These are phyloP conservation scores for Morus bassanus DNA, from an alignment of 2,797 vertebrate species.

Conservation along the genomic window DNA sequence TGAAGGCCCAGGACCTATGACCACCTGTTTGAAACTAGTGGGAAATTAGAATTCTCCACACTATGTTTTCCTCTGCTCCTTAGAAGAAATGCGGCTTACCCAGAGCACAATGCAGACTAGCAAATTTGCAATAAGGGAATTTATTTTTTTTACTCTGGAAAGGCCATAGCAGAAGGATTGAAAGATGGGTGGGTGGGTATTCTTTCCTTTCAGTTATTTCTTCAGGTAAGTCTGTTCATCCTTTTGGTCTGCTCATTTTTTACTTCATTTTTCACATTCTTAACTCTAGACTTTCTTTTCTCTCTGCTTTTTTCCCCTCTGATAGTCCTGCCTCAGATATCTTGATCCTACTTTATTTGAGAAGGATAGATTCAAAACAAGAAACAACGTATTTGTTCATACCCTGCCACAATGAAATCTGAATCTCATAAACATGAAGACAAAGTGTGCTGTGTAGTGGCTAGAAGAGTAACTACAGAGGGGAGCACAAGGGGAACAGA, in stretches of 20 bases:
- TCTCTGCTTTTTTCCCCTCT: accelerated
- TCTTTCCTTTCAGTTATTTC: background rate
- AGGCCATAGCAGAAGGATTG: background rate
- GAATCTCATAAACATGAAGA: background rate
- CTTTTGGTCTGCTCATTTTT: background rate
- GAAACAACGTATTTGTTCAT: background rate
- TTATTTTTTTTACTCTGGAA: background rate
- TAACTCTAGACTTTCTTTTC: background rate
- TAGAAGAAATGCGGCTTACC: background rate
- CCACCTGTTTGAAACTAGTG: background rate
- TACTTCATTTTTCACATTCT: background rate
- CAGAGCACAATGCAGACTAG: background rate
- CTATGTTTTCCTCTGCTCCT: background rate
- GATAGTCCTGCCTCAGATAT: background rate
- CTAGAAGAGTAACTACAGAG: background rate
- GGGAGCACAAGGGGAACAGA: background rate
- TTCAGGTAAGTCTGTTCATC: background rate
- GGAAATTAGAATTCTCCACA: background rate
- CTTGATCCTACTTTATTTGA: background rate
- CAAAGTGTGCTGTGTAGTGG: background rate
- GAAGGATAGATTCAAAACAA: background rate
- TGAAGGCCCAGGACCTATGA: background rate
- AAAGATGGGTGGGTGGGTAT: background rate
- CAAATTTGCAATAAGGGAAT: background rate
- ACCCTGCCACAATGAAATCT: background rate